These are phyloP conservation scores for Orientallactaga bullata DNA, from an alignment of 2,113 vertebrate species.

Conservation along the genomic window DNA sequence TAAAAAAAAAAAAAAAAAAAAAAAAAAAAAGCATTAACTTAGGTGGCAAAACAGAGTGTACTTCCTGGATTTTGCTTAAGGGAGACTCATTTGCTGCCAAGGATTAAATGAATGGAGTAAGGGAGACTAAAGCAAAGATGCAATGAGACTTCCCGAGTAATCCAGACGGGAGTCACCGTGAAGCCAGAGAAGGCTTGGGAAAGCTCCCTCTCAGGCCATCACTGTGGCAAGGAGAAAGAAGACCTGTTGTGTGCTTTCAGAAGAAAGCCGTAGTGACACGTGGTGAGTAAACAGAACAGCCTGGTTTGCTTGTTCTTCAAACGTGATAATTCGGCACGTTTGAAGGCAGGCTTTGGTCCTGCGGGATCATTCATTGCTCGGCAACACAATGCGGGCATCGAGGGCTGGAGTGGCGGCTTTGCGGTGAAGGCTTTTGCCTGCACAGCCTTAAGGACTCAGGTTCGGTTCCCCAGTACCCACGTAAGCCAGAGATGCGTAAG, in stretches of 20 bases:
- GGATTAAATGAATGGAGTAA: background rate
- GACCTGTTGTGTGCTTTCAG: background rate
- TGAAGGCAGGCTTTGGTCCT: background rate
- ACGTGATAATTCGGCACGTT: background rate
- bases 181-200: background rate
- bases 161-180: background rate
- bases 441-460: too few relatives aligned
- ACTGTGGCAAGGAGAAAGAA: background rate
- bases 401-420: too few relatives aligned
- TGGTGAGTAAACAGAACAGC: background rate
- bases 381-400: too few relatives aligned
- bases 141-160: background rate
- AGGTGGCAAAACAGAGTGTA: background rate
- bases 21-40: background rate
- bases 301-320: background rate
- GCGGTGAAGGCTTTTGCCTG: too few relatives aligned
- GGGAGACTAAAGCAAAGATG: background rate
- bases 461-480: too few relatives aligned
- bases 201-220: background rate
- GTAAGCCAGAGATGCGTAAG: too few relatives aligned
- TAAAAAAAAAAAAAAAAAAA: too few relatives aligned
- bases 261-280: conserved; percentile 29
- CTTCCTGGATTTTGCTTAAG: background rate
- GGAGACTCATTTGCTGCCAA: background rate
- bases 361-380: conserved; percentile 1